phyloP scores from a whole-genome alignment of 2,797 vertebrate genomes.

The Anas georgica region DNA sequence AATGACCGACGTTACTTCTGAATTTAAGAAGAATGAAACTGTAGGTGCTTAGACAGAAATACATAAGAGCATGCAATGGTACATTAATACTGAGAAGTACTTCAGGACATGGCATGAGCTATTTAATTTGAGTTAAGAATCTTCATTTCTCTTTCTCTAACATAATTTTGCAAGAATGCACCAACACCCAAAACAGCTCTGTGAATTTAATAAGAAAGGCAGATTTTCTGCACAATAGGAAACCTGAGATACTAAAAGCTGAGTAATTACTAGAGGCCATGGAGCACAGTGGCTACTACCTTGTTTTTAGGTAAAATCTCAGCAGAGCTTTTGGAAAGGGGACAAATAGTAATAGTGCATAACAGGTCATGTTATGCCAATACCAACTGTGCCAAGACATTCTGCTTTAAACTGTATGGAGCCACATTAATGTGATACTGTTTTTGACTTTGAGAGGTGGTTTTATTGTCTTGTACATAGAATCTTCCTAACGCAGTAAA shows the following conservation, averaged over 20 bases:
- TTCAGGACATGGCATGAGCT: not conserved
- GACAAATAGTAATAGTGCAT: not conserved
- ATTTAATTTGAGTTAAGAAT: not conserved
- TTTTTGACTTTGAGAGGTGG: not conserved
- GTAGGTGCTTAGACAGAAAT: not conserved
- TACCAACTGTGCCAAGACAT: not conserved
- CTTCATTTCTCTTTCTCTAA: not conserved
- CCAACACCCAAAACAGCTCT: not conserved
- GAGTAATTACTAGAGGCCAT: not conserved
- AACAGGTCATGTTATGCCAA: not conserved
- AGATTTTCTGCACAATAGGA: not conserved
- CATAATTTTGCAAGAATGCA: not conserved
- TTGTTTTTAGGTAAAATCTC: not conserved
- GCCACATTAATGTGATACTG: rapidly evolving
- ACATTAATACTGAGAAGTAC: not conserved
- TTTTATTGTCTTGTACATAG: not conserved
- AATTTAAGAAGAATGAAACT: not conserved
- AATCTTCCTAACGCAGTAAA: not conserved
- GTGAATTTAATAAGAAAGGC: not conserved
- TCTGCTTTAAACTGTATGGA: not conserved
- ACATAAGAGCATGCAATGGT: not conserved
- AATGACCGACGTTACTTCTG: not conserved
- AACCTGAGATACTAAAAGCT: not conserved
- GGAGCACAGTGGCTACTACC: not conserved
- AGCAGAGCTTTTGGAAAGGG: not conserved